These are phyloP conservation scores for Chroicocephalus ridibundus DNA, from an alignment of 2,113 vertebrate species.

Conservation along the genomic window DNA sequence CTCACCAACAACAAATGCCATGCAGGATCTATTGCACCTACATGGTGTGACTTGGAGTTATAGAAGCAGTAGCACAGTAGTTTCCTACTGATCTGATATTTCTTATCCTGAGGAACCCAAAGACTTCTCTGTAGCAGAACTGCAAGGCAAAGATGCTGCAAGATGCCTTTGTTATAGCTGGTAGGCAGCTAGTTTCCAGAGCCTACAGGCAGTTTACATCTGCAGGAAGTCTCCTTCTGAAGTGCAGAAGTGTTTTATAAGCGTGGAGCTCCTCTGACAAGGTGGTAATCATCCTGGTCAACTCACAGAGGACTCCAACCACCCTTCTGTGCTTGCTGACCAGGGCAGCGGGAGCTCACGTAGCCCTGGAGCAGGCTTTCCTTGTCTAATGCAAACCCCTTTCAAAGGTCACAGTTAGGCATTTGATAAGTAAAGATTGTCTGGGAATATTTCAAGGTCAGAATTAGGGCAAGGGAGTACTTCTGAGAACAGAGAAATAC, in stretches of 20 bases:
- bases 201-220: not conserved
- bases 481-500: not conserved
- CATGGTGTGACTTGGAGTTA: not conserved
- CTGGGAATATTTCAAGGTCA: not conserved
- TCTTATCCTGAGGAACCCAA: not conserved
- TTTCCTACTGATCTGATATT: not conserved
- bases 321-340: not conserved
- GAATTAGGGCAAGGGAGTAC: not conserved
- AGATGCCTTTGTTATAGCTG: not conserved
- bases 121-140: not conserved
- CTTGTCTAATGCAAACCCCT: not conserved
- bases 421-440: not conserved
- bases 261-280: not conserved
- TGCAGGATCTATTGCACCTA: not conserved
- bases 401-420: not conserved
- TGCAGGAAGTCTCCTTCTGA: not conserved
- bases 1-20: not conserved
- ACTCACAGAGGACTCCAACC: not conserved
- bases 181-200: not conserved
- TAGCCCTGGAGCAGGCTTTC: not conserved
- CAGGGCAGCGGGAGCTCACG: accelerated
- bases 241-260: not conserved
- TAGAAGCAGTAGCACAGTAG: not conserved
- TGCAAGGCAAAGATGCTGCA: not conserved
- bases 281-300: not conserved